Conservation (phyloP, 2,113 vertebrate species). For the cat (Felis catus) region DNA sequence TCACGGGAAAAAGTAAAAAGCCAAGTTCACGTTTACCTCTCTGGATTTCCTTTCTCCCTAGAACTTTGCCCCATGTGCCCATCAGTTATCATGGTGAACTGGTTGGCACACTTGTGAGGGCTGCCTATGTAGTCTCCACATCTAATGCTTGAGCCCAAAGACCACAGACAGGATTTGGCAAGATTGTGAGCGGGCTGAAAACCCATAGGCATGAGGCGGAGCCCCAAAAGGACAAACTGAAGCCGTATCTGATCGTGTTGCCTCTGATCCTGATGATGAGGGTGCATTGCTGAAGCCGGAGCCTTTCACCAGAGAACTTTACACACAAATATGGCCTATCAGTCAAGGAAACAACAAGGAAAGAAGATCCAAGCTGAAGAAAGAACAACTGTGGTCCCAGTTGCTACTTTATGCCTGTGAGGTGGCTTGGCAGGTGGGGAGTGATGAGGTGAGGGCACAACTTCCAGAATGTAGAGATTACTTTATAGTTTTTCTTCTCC, state of each 20-base stretch:
- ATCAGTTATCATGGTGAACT: neutral
- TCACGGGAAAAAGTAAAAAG: neutral
- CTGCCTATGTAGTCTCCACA: neutral
- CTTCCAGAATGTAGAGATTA: neutral
- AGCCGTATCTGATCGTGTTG: fast-evolving
- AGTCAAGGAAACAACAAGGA: neutral
- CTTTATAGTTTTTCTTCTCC: neutral
- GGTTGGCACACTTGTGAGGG: neutral
- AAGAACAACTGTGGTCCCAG: neutral
- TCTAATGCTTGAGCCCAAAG: neutral
- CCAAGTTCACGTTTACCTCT: neutral
- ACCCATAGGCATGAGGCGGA: fast-evolving
- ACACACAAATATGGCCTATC: neutral
- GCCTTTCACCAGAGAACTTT: neutral
- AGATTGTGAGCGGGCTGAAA: neutral
- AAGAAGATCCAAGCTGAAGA: neutral
- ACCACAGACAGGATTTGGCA: neutral
- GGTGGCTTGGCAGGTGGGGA: neutral
- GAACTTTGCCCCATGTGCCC: too few relatives aligned
- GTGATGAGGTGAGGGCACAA: neutral
- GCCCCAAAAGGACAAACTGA: too few relatives aligned
- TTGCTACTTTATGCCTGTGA: neutral
- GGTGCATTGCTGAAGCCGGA: neutral
- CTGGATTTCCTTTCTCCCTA: neutral
- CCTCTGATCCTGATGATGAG: neutral